Base-by-base conservation (phyloP, 2,888 invertebrate genomes). In the Plagodis dolabraria region DNA sequence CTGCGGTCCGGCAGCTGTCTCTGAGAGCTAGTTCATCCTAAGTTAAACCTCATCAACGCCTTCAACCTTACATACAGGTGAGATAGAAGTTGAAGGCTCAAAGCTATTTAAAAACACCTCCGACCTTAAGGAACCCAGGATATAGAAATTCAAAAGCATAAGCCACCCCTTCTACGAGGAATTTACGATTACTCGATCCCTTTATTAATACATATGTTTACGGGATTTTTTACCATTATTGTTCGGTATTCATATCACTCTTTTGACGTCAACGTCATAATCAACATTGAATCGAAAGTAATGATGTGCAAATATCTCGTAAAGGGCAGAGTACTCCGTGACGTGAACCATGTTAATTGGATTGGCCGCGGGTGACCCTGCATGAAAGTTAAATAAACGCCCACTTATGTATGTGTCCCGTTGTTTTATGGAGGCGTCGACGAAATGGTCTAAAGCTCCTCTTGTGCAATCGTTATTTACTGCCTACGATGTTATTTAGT, bases 311-410 rank as follows among this genome's bases (percentile, higher is more conserved):
- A 61, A 61, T 47, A 51, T 42, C 40, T 22, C 45, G 12, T 44
- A 42, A 61, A 53, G 54, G 57, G 50, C 45, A 49, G 34, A 42
- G 46, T 42, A 42, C 11, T 45, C 54, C 48, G 35, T 49, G 52
- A 52, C 48, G 35, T 49, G 52, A 52, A 33, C 55, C 58, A 53
- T 56, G 55, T 42, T 56, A 63, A 58, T 63, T 63, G 51, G 42
- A 55, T 47, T 35, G 53, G 42, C 42, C 46, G 44, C 38, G 22
- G 43, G 49, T 45, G 58, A 58, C 57, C 63, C 59, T 53, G 55
- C 38, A 47, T 56, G 44, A 42, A 57, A 47, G 53, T 40, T 47
- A 54, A 62, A 48, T 57, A 54, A 54, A 54, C 53, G 35, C 54
- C 57, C 52, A 55, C 54, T 43, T 38, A 12, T 35, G 12, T 43